Evolutionary conservation across 2,888 invertebrate species (phyloP).

Genomic region (Oligia fasciuncula): DNA sequence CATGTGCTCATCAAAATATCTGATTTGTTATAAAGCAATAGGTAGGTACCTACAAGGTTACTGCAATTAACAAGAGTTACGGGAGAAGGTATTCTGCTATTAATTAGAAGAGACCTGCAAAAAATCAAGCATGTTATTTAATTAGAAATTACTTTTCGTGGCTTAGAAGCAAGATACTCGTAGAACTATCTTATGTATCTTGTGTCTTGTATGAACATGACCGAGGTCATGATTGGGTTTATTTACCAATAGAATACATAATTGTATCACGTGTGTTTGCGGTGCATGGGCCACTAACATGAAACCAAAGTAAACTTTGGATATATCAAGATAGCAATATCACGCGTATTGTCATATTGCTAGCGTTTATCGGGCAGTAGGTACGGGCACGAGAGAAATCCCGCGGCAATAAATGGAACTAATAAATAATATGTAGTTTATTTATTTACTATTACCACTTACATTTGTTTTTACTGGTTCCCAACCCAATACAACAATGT

Average conservation of each 20-base stretch:
- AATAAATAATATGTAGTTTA: background rate
- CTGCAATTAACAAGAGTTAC: background rate
- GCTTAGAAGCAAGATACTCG: background rate
- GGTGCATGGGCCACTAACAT: background rate
- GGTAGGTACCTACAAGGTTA: background rate
- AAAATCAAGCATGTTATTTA: background rate
- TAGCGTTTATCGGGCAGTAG: background rate
- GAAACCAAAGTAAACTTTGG: too few relatives aligned
- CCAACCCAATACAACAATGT: too few relatives aligned
- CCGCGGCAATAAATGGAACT: background rate
- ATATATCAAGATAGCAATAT: conserved; percentile 26
- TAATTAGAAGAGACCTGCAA: background rate
- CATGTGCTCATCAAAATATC: too few relatives aligned
- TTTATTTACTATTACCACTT: too few relatives aligned
- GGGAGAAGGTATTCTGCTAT: background rate
- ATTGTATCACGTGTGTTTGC: background rate
- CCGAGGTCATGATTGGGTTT: background rate
- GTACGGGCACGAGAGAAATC: background rate
- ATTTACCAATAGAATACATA: background rate
- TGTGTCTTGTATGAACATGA: background rate
- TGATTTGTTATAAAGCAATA: background rate
- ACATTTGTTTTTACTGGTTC: too few relatives aligned
- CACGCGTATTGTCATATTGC: conserved; percentile 6
- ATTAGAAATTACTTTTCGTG: background rate
- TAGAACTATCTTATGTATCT: background rate